Percentiles rank a stretch among this genome's conserved stretches.
These are phyloP conservation scores for Thysanoteuthis rhombus DNA, from an alignment of 2,888 invertebrate species.

Conservation along the genomic window DNA sequence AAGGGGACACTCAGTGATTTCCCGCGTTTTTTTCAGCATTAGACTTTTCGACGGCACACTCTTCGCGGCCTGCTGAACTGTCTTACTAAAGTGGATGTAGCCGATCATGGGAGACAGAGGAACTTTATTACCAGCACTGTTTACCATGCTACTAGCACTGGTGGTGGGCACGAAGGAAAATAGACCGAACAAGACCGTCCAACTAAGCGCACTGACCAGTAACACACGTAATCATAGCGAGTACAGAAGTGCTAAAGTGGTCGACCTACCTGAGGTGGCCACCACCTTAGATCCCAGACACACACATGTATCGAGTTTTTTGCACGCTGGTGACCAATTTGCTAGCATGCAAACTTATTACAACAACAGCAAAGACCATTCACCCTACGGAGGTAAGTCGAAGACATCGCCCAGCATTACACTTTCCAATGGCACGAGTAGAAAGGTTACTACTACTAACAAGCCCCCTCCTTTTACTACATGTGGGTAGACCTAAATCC, in stretches of 20 bases:
- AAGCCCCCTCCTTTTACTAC: background rate
- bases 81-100: constrained; percentile 30
- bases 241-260: background rate
- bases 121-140: constrained; percentile 28
- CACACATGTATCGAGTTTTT: background rate
- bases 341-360: background rate
- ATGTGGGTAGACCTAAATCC: background rate
- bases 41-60: constrained; percentile 29
- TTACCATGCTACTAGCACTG: constrained; percentile 29
- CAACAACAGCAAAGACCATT: background rate
- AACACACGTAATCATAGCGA: background rate
- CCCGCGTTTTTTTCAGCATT: constrained; percentile 20
- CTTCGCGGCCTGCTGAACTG: constrained; percentile 15
- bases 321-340: background rate
- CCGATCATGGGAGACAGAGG: constrained; percentile 26
- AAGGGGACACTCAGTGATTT: background rate
- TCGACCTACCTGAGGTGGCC: background rate
- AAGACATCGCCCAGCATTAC: background rate
- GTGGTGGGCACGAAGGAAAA: background rate
- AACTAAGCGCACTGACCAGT: background rate
- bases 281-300: background rate
- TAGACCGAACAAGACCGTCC: background rate
- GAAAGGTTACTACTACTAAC: constrained; percentile 12
- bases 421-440: background rate
- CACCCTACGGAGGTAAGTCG: constrained; percentile 24